Evolutionary conservation across 1,140 invertebrate species (phyloP), one percentile per base, ranked within the genome.

Genomic region (Macrobrachium rosenbergii): DNA sequence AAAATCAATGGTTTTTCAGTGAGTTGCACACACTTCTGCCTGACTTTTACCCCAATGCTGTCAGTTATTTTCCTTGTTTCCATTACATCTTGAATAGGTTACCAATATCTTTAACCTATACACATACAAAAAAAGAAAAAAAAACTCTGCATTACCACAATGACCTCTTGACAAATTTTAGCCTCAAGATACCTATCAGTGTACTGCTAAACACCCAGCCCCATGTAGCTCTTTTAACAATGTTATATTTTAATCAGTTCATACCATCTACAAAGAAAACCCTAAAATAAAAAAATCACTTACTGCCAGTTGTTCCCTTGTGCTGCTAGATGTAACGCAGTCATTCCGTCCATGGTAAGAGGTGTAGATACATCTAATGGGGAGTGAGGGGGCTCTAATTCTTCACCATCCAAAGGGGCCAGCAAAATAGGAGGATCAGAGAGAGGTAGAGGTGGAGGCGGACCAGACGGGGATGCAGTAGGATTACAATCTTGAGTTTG

Each of bases 221-320:
- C 52, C 52, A 6, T 52, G 2, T 52, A 10, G 8, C 12, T 52
- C 12, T 12, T 52, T 8, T 12, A 52, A 52, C 52, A 52, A 0
- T 52, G 52, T 52, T 52, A 52, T 10, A 10, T 52, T 52, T 12
- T 10, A 52, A 76, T 76, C 2, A 45, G 43, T 76, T 76, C 12
- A 11, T 7, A 10, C n/a, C 23, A 37, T 8, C 2, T n/a, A 11
- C 19, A 52, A 52, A 12, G 64, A 59, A 79, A 64, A 60, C 28
- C 19, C 21, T 37, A n/a, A 77, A 59, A 45, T 16, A 52, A 52
- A 52, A 37, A 52, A 52, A 52, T 12, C 52, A 84, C 88, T 85
- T 85, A 88, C 88, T 88, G 88, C 88, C 88, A 88, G 73, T 88
- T 88, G 45, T 88, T 88, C 28, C 88, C 88, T 62, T 88, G 88